phyloP scores from a whole-genome alignment of 2,888 invertebrate species.

The Xestia ashworthii region DNA sequence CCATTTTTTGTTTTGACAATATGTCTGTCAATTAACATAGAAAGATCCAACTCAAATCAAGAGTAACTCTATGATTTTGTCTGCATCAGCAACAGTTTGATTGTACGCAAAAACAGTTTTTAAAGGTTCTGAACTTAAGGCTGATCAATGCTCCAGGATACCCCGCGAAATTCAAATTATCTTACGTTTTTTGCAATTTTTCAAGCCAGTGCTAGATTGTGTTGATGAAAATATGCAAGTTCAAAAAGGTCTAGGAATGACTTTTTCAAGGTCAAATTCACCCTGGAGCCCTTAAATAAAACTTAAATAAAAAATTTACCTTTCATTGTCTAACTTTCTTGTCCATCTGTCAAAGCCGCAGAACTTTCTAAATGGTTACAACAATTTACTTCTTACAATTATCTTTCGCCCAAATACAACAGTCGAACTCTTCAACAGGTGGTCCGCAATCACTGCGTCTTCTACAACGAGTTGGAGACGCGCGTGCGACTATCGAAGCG shows the following conservation, averaged over 20 bases:
- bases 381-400: neutral
- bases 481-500: slow-evolving; percentile 98
- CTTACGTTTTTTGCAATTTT: too few relatives aligned
- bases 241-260: too few relatives aligned
- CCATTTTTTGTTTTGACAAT: neutral
- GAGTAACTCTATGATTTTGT: neutral
- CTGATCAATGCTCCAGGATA: too few relatives aligned
- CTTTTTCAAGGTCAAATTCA: too few relatives aligned
- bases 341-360: neutral
- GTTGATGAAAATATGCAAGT: too few relatives aligned
- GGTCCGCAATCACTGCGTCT: slow-evolving; percentile 96
- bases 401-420: neutral
- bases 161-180: too few relatives aligned
- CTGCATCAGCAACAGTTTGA: neutral
- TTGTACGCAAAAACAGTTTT: neutral
- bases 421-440: slow-evolving; percentile 83
- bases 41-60: neutral
- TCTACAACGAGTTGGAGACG: slow-evolving; percentile 98
- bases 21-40: neutral
- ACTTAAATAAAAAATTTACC: neutral
- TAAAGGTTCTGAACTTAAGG: neutral
- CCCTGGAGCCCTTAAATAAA: too few relatives aligned
- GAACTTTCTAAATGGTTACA: neutral
- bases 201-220: too few relatives aligned
- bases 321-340: neutral